Conservation (phyloP, 2,888 invertebrate genomes). For the Habroteleia sp. region DNA sequence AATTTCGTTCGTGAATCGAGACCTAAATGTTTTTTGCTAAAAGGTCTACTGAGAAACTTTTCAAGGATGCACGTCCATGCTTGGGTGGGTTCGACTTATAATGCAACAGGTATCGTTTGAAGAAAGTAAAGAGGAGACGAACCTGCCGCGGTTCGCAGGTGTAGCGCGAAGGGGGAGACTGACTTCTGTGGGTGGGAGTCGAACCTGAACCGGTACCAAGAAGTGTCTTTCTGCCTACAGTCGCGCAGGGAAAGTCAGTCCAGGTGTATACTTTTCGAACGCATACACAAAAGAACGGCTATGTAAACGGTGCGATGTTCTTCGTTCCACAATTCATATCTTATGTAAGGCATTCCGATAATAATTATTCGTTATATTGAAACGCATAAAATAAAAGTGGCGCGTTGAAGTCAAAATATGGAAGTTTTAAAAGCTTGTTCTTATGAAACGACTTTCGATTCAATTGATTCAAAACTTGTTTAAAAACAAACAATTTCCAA, state of each 20-base stretch:
- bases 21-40: background rate
- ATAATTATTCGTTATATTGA: background rate
- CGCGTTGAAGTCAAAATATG: no score
- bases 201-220: constrained; percentile 68
- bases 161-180: constrained; percentile 63
- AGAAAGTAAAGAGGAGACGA: constrained; percentile 61
- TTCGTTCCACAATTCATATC: constrained; percentile 19
- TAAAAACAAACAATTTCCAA: no score
- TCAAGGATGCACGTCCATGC: constrained; percentile 20
- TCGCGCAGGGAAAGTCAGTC: constrained; percentile 70
- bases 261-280: constrained; percentile 45
- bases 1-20: no score
- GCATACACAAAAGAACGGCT: constrained; percentile 37
- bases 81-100: constrained; percentile 25
- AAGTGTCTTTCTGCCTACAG: constrained; percentile 70
- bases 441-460: no score
- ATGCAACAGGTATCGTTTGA: constrained; percentile 73
- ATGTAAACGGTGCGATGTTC: constrained; percentile 49
- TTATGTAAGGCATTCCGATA: constrained; percentile 32
- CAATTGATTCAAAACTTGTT: no score
- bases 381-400: no score
- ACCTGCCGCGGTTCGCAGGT: constrained; percentile 59
- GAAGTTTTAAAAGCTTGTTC: no score
- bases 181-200: constrained; percentile 73
- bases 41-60: background rate